Base-by-base conservation (phyloP, 2,113 vertebrate species). In the Accipiter cooperii region DNA sequence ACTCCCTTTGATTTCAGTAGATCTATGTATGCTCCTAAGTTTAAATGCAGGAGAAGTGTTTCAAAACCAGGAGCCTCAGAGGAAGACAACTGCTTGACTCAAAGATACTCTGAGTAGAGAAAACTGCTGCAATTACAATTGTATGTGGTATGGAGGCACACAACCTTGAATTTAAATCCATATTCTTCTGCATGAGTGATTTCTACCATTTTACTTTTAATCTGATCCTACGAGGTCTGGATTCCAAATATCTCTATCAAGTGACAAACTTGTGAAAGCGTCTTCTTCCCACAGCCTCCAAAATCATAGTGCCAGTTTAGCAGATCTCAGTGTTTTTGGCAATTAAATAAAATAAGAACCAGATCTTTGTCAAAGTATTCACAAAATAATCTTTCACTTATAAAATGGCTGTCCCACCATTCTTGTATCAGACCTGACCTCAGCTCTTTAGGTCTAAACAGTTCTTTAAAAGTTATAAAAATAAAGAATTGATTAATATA, bases 401-500 rank as follows among this genome's bases (percentile, higher is more conserved):
- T 22, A 40, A 91, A 95, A 96, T 65, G 63, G 17, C 86, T 87
- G 68, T 38, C 81, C 58, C 90, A 91, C 68, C 63, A 44, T 90
- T 96, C 66, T 93, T 91, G 29, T 84, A 84, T 92, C 90, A 95
- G 84, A 96, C 93, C 89, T 96, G 96, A 92, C 47, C 94, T 97
- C 84, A 94, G 73, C 82, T 94, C 76, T 89, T 92, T 89, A 92
- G 94, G 84, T 95, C 80, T 84, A 93, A 97, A 89, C 70, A 96
- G 87, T 91, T 97, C 89, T 90, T 80, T 69, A 87, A 76, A 89
- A 94, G 40, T 71, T 93, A 97, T 78, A 93, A 92, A 97, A 97
- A 97, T 96, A 96, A 97, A 97, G 84, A 86, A 81, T 89, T 84
- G 96, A 96, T 97, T 96, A 97, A 97, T 95, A 96, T 78, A 97